These are phyloP conservation scores for Pyrgilauda ruficollis DNA, from an alignment of 2,113 vertebrate genomes.

Conservation along the genomic window DNA sequence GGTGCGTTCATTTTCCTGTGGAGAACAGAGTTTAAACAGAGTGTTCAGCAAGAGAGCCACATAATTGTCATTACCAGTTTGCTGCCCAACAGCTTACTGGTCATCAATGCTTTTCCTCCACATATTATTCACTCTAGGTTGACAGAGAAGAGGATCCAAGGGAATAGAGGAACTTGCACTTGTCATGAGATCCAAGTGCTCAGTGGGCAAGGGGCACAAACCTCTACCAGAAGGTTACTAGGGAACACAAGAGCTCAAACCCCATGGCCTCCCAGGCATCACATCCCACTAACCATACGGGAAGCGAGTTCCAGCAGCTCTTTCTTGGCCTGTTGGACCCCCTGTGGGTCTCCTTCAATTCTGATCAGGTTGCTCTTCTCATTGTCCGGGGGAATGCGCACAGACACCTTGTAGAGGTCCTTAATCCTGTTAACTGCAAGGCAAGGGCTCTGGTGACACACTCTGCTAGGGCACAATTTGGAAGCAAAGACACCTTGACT, in stretches of 20 bases:
- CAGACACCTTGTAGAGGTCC: conserved; percentile 96
- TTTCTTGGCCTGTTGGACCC: conserved; percentile 96
- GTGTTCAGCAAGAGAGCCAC: background rate
- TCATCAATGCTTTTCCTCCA: too few species aligned
- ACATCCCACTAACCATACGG: conserved; percentile 85
- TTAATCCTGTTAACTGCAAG: conserved; percentile 96
- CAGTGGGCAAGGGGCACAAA: background rate
- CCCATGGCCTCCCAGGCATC: background rate
- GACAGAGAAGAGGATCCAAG: background rate
- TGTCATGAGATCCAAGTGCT: background rate
- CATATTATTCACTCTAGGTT: background rate
- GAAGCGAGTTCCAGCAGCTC: conserved; percentile 96
- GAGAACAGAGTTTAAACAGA: background rate
- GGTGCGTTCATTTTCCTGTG: conserved; percentile 97
- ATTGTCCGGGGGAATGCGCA: conserved; percentile 95
- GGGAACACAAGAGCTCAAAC: background rate
- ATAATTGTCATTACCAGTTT: background rate
- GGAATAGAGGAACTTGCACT: background rate
- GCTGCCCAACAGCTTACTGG: background rate
- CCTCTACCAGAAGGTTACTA: background rate
- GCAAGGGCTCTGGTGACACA: background rate
- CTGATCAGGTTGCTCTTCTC: conserved; percentile 97
- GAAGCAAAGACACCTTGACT: background rate
- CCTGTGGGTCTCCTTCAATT: conserved; percentile 97
- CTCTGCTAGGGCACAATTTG: background rate